Evolutionary conservation across 2,797 vertebrate genomes (phyloP).

Genomic region (Microhierax caerulescens): DNA sequence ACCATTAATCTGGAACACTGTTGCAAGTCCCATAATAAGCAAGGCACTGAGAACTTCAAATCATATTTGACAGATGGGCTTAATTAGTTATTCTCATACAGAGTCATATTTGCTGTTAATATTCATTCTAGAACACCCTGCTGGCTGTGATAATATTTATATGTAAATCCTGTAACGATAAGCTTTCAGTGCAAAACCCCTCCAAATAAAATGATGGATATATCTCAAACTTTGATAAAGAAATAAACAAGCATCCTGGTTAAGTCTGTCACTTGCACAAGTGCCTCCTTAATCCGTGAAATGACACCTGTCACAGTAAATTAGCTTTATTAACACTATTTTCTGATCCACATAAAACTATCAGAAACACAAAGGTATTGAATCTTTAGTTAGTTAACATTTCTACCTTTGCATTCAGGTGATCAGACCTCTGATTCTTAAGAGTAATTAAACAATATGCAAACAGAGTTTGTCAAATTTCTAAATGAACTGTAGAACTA

Average conservation of each 20-base stretch:
- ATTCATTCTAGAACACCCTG: conserved; percentile 59
- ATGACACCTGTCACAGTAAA: conserved; percentile 87
- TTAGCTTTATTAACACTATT: conserved; percentile 81
- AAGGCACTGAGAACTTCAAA: neutral
- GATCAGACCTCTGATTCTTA: conserved; percentile 71
- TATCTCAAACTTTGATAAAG: neutral
- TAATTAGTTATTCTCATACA: conserved; percentile 52
- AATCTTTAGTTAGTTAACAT: conserved; percentile 82
- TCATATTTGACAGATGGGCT: conserved; percentile 37
- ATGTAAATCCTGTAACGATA: conserved; percentile 57
- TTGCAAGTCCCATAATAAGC: neutral
- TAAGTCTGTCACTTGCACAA: conserved; percentile 32
- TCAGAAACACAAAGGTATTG: conserved; percentile 73
- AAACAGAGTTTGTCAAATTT: conserved; percentile 33
- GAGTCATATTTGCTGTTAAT: conserved; percentile 51
- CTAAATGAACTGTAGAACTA: neutral
- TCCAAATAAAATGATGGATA: conserved; percentile 41
- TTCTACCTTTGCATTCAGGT: conserved; percentile 66
- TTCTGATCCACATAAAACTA: conserved; percentile 79
- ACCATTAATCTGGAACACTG: neutral
- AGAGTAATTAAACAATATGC: conserved; percentile 75
- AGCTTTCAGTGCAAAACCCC: conserved; percentile 33
- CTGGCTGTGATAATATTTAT: conserved; percentile 54
- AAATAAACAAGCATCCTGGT: neutral
- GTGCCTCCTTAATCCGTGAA: conserved; percentile 80